phyloP scores from a whole-genome alignment of 2,797 vertebrate species.

The Hoplostethus mediterraneus region DNA sequence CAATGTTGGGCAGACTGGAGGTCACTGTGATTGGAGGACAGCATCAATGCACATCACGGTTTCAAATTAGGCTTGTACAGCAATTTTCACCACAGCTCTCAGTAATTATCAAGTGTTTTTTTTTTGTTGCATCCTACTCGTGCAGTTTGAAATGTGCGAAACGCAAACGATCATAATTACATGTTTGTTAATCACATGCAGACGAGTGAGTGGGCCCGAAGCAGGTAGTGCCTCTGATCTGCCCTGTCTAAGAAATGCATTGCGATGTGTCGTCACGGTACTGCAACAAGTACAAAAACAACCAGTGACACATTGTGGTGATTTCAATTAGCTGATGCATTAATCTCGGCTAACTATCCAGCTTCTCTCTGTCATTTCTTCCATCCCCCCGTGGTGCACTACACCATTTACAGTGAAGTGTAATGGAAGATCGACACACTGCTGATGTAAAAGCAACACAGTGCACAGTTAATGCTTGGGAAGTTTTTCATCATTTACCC shows the following conservation, averaged over 20 bases:
- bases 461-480: not conserved
- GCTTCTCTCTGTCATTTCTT: not conserved
- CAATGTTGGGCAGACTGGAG: not conserved
- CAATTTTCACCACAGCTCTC: not conserved
- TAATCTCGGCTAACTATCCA: not conserved
- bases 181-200: slow-evolving; percentile 37
- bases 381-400: not conserved
- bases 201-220: slow-evolving; percentile 9
- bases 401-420: too few species aligned
- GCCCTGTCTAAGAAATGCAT: not conserved
- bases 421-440: too few species aligned
- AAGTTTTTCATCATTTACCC: not conserved
- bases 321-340: not conserved
- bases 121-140: slow-evolving; percentile 17
- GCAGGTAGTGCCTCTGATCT: slow-evolving; percentile 31
- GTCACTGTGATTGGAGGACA: not conserved
- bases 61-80: slow-evolving; percentile 3
- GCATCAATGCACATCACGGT: not conserved
- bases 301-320: not conserved
- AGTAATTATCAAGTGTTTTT: slow-evolving; percentile 13
- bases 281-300: slow-evolving; percentile 1
- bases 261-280: not conserved
- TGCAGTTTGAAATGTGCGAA: slow-evolving; percentile 37
- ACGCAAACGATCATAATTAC: slow-evolving; percentile 53
- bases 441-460: not conserved